Evolutionary conservation across 1,140 invertebrate species (phyloP).

Genomic region (Bombus huntii): DNA sequence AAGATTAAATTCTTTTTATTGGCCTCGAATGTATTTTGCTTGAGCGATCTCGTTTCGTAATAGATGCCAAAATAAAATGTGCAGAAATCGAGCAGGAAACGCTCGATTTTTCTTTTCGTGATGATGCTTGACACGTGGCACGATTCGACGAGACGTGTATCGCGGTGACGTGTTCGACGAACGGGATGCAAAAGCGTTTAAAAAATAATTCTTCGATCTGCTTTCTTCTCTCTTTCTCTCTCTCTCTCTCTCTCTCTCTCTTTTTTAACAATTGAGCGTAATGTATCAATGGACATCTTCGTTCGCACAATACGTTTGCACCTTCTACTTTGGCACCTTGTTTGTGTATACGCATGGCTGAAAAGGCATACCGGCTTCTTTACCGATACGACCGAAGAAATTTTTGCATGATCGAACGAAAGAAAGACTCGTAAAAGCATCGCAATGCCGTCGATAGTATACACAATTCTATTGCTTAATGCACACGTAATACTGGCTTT

Average conservation of each 20-base stretch:
- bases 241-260: background rate
- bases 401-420: slow-evolving; percentile 22
- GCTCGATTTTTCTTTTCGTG: background rate
- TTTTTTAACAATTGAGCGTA: slow-evolving; percentile 31
- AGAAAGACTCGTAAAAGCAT: slow-evolving; percentile 38
- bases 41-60: slow-evolving; percentile 38
- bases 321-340: slow-evolving; percentile 79
- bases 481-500: slow-evolving; percentile 80
- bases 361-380: background rate
- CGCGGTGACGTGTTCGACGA: slow-evolving; percentile 7
- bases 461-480: slow-evolving; percentile 55
- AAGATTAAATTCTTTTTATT: slow-evolving; percentile 11
- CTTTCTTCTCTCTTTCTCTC: slow-evolving; percentile 9
- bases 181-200: slow-evolving; percentile 42
- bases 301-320: slow-evolving; percentile 53
- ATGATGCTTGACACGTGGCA: background rate
- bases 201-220: slow-evolving; percentile 60
- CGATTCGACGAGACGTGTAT: slow-evolving; percentile 1
- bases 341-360: background rate
- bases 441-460: slow-evolving; percentile 34
- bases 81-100: slow-evolving; percentile 14
- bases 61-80: slow-evolving; percentile 70
- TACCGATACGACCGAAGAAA: slow-evolving; percentile 36
- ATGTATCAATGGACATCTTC: background rate
- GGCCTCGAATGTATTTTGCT: slow-evolving; percentile 3